Percentiles rank a stretch among this genome's conserved stretches.
Evolutionary conservation across 1,140 invertebrate species (phyloP).

Genomic region (Battus philenor): DNA sequence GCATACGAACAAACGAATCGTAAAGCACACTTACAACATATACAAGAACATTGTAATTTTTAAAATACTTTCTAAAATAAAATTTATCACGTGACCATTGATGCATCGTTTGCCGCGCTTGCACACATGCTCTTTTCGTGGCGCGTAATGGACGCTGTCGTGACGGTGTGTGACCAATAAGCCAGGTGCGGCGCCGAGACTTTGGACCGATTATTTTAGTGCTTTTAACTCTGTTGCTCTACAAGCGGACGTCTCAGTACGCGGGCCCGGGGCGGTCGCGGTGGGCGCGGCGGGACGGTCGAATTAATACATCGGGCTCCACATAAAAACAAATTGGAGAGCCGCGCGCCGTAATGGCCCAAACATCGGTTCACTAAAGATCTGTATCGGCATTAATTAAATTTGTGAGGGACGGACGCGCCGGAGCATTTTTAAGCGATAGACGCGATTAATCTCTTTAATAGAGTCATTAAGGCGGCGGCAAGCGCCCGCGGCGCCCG

Average conservation of each 20-base stretch:
- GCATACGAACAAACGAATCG: no score
- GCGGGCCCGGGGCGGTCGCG: background rate
- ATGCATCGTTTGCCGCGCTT: no score
- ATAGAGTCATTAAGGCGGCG: constrained; percentile 66
- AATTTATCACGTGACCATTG: no score
- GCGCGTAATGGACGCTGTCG: no score
- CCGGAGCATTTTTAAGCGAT: constrained; percentile 44
- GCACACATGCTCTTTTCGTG: no score
- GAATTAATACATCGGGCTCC: constrained; percentile 18
- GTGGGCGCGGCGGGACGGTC: background rate
- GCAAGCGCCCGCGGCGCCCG: constrained; percentile 42
- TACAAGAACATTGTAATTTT: no score
- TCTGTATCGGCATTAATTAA: constrained; percentile 64
- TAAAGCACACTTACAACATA: no score
- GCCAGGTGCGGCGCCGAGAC: background rate
- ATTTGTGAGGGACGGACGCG: constrained; percentile 60
- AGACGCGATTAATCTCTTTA: constrained; percentile 64
- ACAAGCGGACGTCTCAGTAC: constrained; percentile 4
- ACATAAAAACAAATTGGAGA: constrained; percentile 17
- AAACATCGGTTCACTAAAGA: constrained; percentile 23
- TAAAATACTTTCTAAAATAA: no score
- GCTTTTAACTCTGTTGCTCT: constrained; percentile 14
- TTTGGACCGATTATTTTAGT: constrained; percentile 3
- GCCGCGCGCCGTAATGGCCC: background rate
- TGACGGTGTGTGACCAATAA: no score